Conservation (phyloP, 2,113 vertebrate species). For the Pardalotus punctatus region DNA sequence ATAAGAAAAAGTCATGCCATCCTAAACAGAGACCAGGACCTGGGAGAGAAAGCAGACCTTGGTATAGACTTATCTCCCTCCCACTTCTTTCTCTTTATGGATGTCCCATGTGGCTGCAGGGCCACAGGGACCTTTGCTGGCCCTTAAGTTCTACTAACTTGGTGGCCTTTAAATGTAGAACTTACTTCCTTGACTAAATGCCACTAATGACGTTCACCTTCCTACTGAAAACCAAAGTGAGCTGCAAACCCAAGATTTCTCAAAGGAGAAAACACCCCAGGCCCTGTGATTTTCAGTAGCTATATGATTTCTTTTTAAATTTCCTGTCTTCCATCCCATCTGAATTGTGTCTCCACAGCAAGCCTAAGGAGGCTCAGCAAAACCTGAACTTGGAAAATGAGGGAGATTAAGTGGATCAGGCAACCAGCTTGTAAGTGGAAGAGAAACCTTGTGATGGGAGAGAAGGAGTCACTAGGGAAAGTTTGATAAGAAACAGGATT, state of each 20-base stretch:
- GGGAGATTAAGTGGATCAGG: slow-evolving; percentile 4
- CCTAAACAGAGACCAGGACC: background rate
- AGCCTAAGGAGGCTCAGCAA: background rate
- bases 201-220: background rate
- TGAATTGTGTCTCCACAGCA: background rate
- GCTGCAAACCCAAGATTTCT: background rate
- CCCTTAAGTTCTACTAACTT: background rate
- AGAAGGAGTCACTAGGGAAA: background rate
- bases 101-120: background rate
- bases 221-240: background rate
- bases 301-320: background rate
- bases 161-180: background rate
- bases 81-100: background rate
- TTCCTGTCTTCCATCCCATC: slow-evolving; percentile 2
- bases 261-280: background rate
- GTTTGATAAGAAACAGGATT: background rate
- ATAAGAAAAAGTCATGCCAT: background rate
- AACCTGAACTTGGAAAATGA: background rate
- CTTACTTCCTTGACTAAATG: background rate
- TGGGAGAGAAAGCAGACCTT: background rate
- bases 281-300: background rate
- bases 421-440: background rate
- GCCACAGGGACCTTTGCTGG: background rate
- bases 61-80: background rate
- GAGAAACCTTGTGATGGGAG: background rate